Evolutionary conservation across 2,113 vertebrate genomes (phyloP).

Genomic region (human): GRCh38 chr15:51044501-51045000

Average conservation of each 20-base stretch:
- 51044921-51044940: too few relatives aligned
- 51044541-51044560: constrained; percentile 36
- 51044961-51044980: too few relatives aligned
- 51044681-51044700: constrained; percentile 78
- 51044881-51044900: too few relatives aligned
- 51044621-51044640: constrained; percentile 44
- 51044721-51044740: constrained; percentile 62
- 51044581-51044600: constrained; percentile 58
- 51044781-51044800: constrained; percentile 80
- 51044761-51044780: constrained; percentile 56
- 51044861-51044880: too few relatives aligned
- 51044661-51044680: constrained; percentile 80
- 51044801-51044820: constrained; percentile 78
- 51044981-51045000: too few relatives aligned
- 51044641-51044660: constrained; percentile 54
- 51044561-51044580: not conserved
- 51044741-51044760: not conserved
- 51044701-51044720: constrained; percentile 76
- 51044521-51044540: constrained; percentile 41
- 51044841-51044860: constrained; percentile 69
- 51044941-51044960: too few relatives aligned
- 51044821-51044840: constrained; percentile 71
- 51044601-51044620: constrained; percentile 50
- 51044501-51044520: not conserved
- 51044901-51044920: too few relatives aligned